Conservation (phyloP, 2,113 vertebrate genomes). For the Beaufortia kweichowensis region DNA sequence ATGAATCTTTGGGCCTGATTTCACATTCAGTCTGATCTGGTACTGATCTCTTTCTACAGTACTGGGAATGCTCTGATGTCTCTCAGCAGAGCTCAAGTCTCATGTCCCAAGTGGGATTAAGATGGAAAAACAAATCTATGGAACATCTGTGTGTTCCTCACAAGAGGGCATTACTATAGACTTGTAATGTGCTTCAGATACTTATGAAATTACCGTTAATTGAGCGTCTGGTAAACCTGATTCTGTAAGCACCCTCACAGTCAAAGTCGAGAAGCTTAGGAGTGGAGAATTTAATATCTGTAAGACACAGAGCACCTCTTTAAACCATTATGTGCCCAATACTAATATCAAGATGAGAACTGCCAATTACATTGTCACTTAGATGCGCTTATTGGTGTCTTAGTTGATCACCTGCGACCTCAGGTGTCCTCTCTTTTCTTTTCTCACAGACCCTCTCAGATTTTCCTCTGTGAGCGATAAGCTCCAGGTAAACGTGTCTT, state of each 20-base stretch:
- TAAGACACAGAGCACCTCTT: constrained; percentile 5
- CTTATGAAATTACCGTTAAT: constrained; percentile 76
- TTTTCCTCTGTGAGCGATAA: constrained; percentile 41
- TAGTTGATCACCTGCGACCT: background rate
- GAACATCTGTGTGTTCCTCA: constrained; percentile 73
- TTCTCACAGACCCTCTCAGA: background rate
- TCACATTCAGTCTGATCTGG: background rate
- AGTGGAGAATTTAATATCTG: constrained; percentile 58
- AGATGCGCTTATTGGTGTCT: background rate
- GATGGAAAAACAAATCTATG: constrained; percentile 34
- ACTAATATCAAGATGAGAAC: background rate
- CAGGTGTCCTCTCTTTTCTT: background rate
- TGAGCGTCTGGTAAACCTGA: constrained; percentile 69
- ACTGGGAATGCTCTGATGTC: constrained; percentile 14
- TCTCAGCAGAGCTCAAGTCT: constrained; percentile 33
- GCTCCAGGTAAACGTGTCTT: constrained; percentile 29
- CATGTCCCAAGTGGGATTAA: constrained; percentile 31
- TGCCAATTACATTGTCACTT: constrained; percentile 29
- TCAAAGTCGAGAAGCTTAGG: constrained; percentile 51
- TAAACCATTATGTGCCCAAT: constrained; percentile 12
- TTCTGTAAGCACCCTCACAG: constrained; percentile 68
- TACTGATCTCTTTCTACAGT: background rate
- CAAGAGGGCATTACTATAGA: constrained; percentile 70
- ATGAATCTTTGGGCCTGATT: background rate
- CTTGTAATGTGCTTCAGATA: constrained; percentile 76